A percentile compares a stretch with the other conserved stretches of the same genome.
phyloP scores from a whole-genome alignment of 2,113 vertebrate genomes.

The Picathartes gymnocephalus region DNA sequence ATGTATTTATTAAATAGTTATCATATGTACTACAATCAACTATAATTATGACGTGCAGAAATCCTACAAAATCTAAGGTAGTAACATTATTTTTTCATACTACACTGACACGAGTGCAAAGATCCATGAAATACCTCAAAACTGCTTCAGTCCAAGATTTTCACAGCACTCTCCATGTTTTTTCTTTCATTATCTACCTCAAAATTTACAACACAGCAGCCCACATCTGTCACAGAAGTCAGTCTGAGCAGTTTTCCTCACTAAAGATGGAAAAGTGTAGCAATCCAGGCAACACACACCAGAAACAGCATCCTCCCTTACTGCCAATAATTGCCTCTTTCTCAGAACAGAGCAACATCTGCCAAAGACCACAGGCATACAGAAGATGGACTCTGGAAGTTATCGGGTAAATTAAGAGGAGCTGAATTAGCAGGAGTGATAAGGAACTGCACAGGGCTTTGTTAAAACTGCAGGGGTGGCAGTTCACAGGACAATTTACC shows the following conservation, averaged over 20 bases:
- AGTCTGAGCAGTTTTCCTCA: not conserved
- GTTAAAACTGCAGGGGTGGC: accelerated
- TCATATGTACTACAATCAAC: not conserved
- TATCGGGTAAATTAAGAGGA: not conserved
- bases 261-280: not conserved
- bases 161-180: not conserved
- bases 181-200: not conserved
- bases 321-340: not conserved
- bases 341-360: accelerated
- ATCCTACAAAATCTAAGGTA: not conserved
- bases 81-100: not conserved
- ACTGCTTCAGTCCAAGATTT: not conserved
- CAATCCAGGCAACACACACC: not conserved
- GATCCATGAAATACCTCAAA: not conserved
- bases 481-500: not conserved
- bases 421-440: not conserved
- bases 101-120: not conserved
- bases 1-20: not conserved
- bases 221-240: not conserved
- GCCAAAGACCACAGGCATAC: not conserved
- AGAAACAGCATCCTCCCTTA: not conserved
- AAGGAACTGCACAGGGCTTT: not conserved
- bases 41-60: not conserved
- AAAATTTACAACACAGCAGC: not conserved
- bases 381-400: not conserved